Conservation (phyloP, 2,797 vertebrate species). For the Silurus lanzhouensis region DNA sequence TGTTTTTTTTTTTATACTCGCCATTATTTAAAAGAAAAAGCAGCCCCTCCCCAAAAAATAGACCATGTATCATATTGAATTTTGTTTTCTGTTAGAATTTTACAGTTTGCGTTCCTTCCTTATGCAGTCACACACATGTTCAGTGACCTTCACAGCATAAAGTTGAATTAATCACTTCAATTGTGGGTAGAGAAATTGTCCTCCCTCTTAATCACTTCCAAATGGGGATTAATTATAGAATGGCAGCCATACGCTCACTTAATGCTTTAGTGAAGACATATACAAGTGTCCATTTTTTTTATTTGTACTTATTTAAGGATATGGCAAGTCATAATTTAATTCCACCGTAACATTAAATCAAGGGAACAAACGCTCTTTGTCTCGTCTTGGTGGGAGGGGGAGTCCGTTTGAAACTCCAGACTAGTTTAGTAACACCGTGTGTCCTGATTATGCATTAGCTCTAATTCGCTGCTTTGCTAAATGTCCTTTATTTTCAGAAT, state of each 20-base stretch:
- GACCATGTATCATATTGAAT: not conserved
- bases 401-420: not conserved
- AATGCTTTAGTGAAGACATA: slow-evolving; percentile 67
- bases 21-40: not conserved
- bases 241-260: slow-evolving; percentile 63
- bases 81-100: slow-evolving; percentile 26
- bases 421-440: not conserved
- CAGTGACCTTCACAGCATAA: slow-evolving; percentile 78
- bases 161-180: slow-evolving; percentile 76
- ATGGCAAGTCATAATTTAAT: not conserved
- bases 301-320: not conserved
- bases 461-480: not conserved
- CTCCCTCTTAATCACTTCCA: slow-evolving; percentile 77
- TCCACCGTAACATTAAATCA: not conserved
- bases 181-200: slow-evolving; percentile 65
- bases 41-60: not conserved
- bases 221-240: slow-evolving; percentile 78
- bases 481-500: not conserved
- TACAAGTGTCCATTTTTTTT: not conserved
- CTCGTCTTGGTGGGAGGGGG: not conserved
- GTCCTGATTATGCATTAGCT: not conserved
- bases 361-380: not conserved
- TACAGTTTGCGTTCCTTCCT: not conserved
- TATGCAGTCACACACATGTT: slow-evolving; percentile 62
- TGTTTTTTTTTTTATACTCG: not conserved